Evolutionary conservation across 1,140 invertebrate genomes (phyloP).

Genomic region (Monochamus saltuarius): DNA sequence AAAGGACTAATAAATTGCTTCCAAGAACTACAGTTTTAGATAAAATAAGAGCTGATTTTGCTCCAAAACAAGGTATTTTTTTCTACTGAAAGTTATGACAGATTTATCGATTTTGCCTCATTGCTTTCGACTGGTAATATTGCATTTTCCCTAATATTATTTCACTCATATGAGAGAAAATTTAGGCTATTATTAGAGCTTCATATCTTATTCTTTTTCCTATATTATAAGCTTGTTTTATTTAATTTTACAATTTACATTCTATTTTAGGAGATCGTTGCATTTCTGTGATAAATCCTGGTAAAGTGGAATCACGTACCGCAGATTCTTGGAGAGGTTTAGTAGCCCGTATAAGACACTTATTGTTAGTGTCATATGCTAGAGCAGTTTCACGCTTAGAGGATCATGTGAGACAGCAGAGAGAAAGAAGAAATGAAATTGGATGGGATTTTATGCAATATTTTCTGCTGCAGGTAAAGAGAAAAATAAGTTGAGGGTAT

Average conservation of each 20-base stretch:
- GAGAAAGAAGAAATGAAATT: slow-evolving; percentile 85
- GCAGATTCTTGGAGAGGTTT: slow-evolving; percentile 87
- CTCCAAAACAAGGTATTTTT: slow-evolving; percentile 76
- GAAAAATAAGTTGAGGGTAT: slow-evolving; percentile 3
- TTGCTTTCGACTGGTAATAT: too few species aligned
- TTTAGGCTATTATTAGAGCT: too few species aligned
- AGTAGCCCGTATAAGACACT: slow-evolving; percentile 76
- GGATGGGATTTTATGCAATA: slow-evolving; percentile 95
- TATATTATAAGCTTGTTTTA: too few species aligned
- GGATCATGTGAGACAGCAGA: slow-evolving; percentile 84
- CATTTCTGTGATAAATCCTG: slow-evolving; percentile 86
- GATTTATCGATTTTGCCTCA: too few species aligned
- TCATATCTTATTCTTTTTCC: too few species aligned
- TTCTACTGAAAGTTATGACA: too few species aligned
- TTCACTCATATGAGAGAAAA: too few species aligned
- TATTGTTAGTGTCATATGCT: slow-evolving; percentile 86
- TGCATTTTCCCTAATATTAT: too few species aligned
- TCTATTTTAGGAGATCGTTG: slow-evolving; percentile 66
- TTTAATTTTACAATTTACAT: too few species aligned
- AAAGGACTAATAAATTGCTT: slow-evolving; percentile 88
- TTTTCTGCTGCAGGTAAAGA: slow-evolving; percentile 81
- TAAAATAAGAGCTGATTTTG: slow-evolving; percentile 93
- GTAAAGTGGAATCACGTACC: slow-evolving; percentile 83
- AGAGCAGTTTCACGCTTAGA: slow-evolving; percentile 83
- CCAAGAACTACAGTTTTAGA: slow-evolving; percentile 91